Evolutionary conservation across 30 jellyfish, hydroid and myxozoan genomes (phyloP), one percentile per base, ranked within the genome.

Genomic region (Hydractinia echinata): DNA sequence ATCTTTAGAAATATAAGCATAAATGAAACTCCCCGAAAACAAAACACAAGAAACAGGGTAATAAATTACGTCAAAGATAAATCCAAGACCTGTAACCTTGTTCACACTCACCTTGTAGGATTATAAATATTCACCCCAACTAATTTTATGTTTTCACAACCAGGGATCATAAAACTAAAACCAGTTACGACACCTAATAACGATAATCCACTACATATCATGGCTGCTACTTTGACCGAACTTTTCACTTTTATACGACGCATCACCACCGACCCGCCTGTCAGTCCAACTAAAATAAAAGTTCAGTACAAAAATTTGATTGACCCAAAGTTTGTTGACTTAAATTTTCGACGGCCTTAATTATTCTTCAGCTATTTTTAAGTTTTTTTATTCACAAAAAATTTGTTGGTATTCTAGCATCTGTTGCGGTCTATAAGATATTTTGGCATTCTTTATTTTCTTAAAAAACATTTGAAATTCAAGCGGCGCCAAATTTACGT

Each of bases 211-310:
- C 51, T 51, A 51, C 74, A 64, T 6, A 78, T 54, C 9, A 21
- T 30, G 15, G 86, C 49, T 13, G 82, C 86, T 60, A 20, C 20
- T 6, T 52, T 30, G 61, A 58, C 82, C 39, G 86, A 78, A 15
- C 50, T 39, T 4, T 60, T 55, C 61, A 78, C 44, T 20, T n/a
- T 30, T 5, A 78, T 49, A 13, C 16, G 18, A 15, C 81, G 21
- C 86, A 78, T 78, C 61, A 78, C 20, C 16, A 54, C 9, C 6
- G 86, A 55, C 7, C 86, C 86, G 6, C 5, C 1, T 16, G 58
- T 62, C 13, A 78, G 16, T 30, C 86, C 86, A 62, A 30, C 86
- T 78, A 19, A 6, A 48, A 78, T 10, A 20, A 77, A n/a, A 77
- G 67, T 15, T 67, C 14, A 67, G 14, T 10, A 67, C 3, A 13